A percentile compares a stretch with the other conserved stretches of the same genome.
These are phyloP conservation scores for Penaeus vannamei DNA, from an alignment of 1,140 invertebrate genomes.

Conservation along the genomic window DNA sequence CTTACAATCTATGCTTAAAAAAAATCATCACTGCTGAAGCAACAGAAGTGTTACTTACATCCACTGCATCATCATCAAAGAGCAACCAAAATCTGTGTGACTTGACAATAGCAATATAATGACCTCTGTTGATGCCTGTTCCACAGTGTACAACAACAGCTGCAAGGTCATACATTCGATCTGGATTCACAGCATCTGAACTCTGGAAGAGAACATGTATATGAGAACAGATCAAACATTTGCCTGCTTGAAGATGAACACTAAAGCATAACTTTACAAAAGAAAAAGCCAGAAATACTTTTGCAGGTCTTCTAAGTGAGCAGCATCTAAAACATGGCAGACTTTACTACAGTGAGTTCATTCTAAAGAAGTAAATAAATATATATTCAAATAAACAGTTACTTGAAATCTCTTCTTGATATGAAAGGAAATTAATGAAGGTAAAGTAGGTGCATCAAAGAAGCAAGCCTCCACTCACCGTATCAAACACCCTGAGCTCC, in stretches of 20 bases:
- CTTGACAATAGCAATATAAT: constrained; percentile 99
- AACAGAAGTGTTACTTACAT: constrained; percentile 80
- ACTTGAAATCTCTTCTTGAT: not conserved
- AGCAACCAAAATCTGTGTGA: constrained; percentile 99
- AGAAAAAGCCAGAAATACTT: not conserved
- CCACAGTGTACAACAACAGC: constrained; percentile 99
- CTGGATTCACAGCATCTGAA: constrained; percentile 97
- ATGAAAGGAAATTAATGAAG: not conserved
- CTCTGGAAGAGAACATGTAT: constrained; percentile 78
- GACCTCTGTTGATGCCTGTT: constrained; percentile 97
- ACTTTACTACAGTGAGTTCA: not conserved
- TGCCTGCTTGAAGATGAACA: not conserved
- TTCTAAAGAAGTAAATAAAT: not conserved
- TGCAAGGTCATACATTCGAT: constrained; percentile 97
- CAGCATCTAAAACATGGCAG: not conserved
- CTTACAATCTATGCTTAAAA: too few relatives aligned
- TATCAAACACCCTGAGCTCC: constrained; percentile 97
- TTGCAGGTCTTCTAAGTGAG: not conserved
- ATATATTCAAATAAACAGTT: constrained; percentile 36
- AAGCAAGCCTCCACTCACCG: constrained; percentile 78
- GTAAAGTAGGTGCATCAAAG: not conserved
- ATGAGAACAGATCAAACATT: constrained; percentile 54
- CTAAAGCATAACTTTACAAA: constrained; percentile 8
- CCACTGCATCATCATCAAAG: constrained; percentile 99
- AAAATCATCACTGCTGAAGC: too few relatives aligned